Base-by-base conservation (phyloP, 1,140 invertebrate species). In the Lordiphosa mommai region DNA sequence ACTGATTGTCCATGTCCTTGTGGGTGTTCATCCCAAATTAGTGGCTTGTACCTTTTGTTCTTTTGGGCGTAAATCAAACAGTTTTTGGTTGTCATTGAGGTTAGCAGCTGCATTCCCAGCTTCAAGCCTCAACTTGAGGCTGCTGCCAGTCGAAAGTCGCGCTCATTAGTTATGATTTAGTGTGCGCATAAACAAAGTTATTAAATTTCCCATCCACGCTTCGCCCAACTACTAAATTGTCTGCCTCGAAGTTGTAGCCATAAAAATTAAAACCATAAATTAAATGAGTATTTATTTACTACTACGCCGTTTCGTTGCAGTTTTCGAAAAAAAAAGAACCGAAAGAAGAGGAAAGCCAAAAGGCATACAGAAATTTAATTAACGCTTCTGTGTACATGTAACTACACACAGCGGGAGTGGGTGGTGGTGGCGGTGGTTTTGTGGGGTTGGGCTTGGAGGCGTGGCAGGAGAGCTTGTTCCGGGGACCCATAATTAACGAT, bases 231-330 rank as follows among this genome's bases (percentile, higher is more conserved):
- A 84, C 77, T 82, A 82, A 82, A 82, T 80, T 80, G 76, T 76
- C 77, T 84, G 71, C 71, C 76, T 60, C 66, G 58, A 82, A 84
- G 76, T 82, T 84, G 77, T 84, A 77, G 76, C 74, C 76, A 82
- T 82, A 82, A 82, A 82, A 82, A 82, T 82, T 82, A 82, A 82
- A 82, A 82, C 77, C 77, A 82, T 82, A 82, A 82, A 82, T 82
- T 82, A 82, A 82, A 82, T 82, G 79, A 82, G 80, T 82, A 82
- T 82, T 82, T 82, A 82, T 82, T 82, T 82, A 70, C 64, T 67
- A 69, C 49, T 65, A 61, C 47, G 41, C 47, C 65, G 61, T 43
- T 52, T 69, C 20, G 61, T 46, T 69, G 66, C 66, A 69, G 52
- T 69, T 69, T 66, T 64, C 33, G 60, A 43, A 43, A 43, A 43